Conservation (phyloP, 2,113 vertebrate species). For the Dolichotis patagonum region DNA sequence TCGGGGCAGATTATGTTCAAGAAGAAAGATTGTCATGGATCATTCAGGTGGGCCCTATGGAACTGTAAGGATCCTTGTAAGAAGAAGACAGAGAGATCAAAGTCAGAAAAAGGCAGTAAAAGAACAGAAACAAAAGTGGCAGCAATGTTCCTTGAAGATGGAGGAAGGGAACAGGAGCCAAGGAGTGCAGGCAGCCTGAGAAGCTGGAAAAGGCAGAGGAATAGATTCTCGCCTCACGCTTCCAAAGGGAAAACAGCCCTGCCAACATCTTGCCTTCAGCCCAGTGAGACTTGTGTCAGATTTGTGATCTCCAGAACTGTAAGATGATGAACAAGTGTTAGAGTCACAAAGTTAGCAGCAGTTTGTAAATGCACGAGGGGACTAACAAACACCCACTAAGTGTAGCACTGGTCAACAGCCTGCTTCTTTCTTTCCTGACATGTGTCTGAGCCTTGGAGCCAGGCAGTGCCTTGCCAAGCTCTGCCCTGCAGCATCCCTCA, state of each 20-base stretch:
- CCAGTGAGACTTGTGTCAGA: neutral
- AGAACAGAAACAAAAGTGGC: neutral
- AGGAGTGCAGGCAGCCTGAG: neutral
- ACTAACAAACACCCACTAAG: neutral
- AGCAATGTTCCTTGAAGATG: neutral
- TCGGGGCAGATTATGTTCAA: neutral
- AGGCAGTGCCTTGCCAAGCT: rapidly evolving
- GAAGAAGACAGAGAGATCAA: neutral
- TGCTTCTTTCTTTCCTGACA: neutral
- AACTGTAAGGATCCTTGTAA: neutral
- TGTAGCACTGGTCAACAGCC: rapidly evolving
- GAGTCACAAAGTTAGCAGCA: neutral
- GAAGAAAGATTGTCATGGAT: neutral
- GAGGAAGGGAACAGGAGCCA: neutral
- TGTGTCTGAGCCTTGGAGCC: neutral
- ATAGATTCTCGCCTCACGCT: neutral
- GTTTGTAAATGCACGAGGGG: neutral
- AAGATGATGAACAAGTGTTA: neutral
- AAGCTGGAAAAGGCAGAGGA: neutral
- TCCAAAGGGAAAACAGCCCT: neutral
- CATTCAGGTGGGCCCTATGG: neutral
- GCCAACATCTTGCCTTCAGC: neutral
- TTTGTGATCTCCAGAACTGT: neutral
- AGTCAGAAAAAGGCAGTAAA: neutral
- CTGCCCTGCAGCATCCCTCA: rapidly evolving